A percentile compares a stretch with the other conserved stretches of the same genome.
Evolutionary conservation across 2,888 invertebrate species (phyloP).

Genomic region (Drosophila diplacantha): DNA sequence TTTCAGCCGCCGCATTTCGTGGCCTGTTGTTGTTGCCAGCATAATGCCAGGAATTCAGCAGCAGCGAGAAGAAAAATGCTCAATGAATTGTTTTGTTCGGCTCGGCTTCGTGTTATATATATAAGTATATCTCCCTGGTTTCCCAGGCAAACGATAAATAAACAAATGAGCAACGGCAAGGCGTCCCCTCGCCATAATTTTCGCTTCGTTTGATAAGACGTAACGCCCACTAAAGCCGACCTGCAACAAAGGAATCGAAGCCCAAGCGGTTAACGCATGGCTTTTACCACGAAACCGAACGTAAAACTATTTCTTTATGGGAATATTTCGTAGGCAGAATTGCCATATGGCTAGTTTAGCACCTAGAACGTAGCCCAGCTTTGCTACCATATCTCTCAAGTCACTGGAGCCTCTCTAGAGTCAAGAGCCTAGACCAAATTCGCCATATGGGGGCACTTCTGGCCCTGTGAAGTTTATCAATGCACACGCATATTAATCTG

Average conservation of each 20-base stretch:
- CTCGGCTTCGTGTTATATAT: background rate
- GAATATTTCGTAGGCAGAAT: background rate
- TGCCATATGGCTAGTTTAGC: background rate
- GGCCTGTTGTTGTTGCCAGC: conserved; percentile 14
- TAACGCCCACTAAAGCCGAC: conserved; percentile 19
- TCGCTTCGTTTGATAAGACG: conserved; percentile 16
- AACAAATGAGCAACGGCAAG: conserved; percentile 1
- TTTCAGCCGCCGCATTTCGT: conserved; percentile 11
- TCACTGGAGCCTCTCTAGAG: no score
- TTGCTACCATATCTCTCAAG: background rate
- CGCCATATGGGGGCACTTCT: background rate
- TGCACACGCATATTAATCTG: background rate
- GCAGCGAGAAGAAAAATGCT: conserved; percentile 36
- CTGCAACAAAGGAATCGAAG: conserved; percentile 15
- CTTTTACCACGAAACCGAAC: conserved; percentile 8
- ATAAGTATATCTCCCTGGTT: conserved; percentile 7
- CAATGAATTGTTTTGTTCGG: conserved; percentile 33
- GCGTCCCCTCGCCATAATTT: background rate
- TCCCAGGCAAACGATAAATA: conserved; percentile 17
- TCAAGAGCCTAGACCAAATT: no score
- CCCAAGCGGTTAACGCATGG: conserved; percentile 1
- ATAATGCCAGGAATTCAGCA: conserved; percentile 39
- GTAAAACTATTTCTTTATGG: conserved; percentile 11
- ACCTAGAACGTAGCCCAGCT: background rate
- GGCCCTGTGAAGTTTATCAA: background rate